Percentiles rank a stretch among this genome's conserved stretches.
These are phyloP conservation scores for Corynorhinus townsendii DNA, from an alignment of 2,113 vertebrate species.

Conservation along the genomic window DNA sequence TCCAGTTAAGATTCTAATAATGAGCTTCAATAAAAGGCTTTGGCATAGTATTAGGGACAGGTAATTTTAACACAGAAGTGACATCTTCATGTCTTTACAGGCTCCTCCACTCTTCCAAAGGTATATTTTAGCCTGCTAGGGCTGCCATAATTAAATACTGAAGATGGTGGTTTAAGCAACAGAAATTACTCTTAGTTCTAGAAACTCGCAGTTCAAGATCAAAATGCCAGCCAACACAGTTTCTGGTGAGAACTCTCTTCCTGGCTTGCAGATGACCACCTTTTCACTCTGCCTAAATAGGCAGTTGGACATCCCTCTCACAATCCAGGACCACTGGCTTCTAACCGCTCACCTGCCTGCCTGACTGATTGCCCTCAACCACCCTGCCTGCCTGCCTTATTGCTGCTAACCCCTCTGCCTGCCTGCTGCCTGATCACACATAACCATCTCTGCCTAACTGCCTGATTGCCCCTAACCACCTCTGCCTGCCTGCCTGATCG, in stretches of 20 bases:
- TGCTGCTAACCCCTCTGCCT: no score
- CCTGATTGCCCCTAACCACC: no score
- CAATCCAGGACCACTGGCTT: no score
- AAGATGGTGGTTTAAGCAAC: neutral
- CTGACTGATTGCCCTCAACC: no score
- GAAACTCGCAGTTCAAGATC: neutral
- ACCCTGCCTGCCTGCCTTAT: no score
- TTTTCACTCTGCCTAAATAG: neutral
- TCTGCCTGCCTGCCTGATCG: no score
- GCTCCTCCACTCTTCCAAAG: neutral
- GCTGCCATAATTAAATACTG: neutral
- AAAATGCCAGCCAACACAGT: neutral
- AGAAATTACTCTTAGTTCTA: neutral
- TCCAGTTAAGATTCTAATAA: neutral
- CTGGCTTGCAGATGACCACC: neutral
- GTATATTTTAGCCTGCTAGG: neutral
- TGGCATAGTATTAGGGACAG: neutral
- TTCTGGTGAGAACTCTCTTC: neutral
- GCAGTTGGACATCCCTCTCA: no score
- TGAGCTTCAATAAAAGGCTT: neutral
- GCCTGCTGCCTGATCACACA: no score
- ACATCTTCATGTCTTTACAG: neutral
- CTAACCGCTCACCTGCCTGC: no score
- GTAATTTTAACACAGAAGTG: neutral
- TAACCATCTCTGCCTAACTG: no score